Base-by-base conservation (phyloP, 1,140 invertebrate species). In the Melitaea cinxia region DNA sequence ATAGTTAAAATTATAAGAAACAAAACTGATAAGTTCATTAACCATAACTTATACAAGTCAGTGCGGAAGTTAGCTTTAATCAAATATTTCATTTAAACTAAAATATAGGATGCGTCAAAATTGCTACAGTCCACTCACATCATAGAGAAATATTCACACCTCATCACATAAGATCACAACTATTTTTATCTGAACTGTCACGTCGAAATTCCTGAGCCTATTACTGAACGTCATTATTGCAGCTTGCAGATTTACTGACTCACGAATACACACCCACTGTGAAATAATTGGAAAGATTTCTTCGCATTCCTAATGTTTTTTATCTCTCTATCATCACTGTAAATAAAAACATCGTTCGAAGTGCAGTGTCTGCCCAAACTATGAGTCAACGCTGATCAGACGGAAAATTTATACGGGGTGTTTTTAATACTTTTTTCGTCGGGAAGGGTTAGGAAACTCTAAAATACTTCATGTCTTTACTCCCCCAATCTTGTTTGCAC, bases 181-280 rank as follows among this genome's bases (percentile, higher is more conserved):
- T 77, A 80, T 75, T 73, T 67, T 70, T 80, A 77, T 57, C 24
- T 28, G 17, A 52, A 63, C 59, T 68, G 68, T 77, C 70, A 75
- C 67, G 66, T 26, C 60, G 47, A 70, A 64, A 68, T 56, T 65
- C 64, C 42, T 56, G 21, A 28, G 30, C 47, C 53, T 64, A 56
- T 63, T 24, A 4, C 30, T 23, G 4, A 55, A 63, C 61, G 68
- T 72, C 64, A 72, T 33, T 30, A 47, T 23, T 67, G 64, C 71
- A 71, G n/a, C 37, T 42, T 55, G 59, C 60, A 55, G 26, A 53
- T 19, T 2, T 14, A 50, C 6, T 77, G 75, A 76, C 19, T 80
- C 77, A 80, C 28, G 28, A 64, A 72, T 70, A 49, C 68, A 53
- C 53, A 30, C 63, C 57, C 60, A 65, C 55, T 28, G 21, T 23